These are phyloP conservation scores for Atrina japonica DNA, from an alignment of 2,888 invertebrate species.

Conservation along the genomic window DNA sequence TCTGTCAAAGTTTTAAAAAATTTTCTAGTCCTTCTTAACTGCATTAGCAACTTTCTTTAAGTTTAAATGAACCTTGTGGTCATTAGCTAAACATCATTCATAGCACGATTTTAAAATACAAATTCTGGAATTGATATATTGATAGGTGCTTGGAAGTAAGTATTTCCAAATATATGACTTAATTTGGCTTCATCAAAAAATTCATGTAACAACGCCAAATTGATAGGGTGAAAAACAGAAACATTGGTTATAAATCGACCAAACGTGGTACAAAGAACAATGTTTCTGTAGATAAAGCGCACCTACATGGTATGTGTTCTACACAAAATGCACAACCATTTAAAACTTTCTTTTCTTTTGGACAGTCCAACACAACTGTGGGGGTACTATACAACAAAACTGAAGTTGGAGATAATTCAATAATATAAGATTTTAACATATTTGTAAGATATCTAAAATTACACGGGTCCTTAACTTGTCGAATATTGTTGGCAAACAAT, in stretches of 20 bases:
- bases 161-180: constrained; percentile 17
- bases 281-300: constrained; percentile 1
- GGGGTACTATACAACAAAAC: constrained; percentile 12
- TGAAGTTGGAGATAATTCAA: constrained; percentile 3
- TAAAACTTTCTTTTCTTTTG: constrained; percentile 11
- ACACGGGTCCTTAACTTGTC: constrained; percentile 5
- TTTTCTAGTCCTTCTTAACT: constrained; percentile 6
- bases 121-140: constrained; percentile 14
- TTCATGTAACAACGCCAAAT: constrained; percentile 26
- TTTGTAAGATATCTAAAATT: constrained; percentile 20
- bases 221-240: constrained; percentile 14
- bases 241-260: constrained; percentile 13
- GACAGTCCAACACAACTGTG: neutral
- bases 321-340: constrained; percentile 27
- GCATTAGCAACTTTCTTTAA: constrained; percentile 3
- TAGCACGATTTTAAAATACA: constrained; percentile 23
- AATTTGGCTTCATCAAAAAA: constrained; percentile 27
- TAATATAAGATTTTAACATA: constrained; percentile 3
- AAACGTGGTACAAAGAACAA: constrained; percentile 13
- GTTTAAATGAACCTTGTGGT: neutral
- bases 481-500: constrained; percentile 11
- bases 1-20: constrained; percentile 36
- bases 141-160: constrained; percentile 8
- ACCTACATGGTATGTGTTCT: constrained; percentile 18
- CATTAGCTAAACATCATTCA: constrained; percentile 3